Evolutionary conservation across 2,797 vertebrate species (phyloP).

Genomic region (Sebastes oblongus): DNA sequence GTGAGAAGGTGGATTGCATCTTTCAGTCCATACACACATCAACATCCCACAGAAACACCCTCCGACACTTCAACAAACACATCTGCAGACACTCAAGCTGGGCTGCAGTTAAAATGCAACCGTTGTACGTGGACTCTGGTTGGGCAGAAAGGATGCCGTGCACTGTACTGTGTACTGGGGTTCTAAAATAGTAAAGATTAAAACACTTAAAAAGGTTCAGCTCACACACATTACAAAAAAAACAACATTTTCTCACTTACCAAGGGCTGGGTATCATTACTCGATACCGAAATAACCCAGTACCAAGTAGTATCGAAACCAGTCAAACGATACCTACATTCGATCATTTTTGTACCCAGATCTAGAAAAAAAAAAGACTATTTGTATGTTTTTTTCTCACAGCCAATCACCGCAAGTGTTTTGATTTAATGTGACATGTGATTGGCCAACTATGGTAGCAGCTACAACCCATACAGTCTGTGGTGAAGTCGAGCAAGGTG

Average conservation of each 20-base stretch:
- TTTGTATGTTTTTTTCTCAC: no score
- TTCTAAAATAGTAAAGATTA: not conserved
- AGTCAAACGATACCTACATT: no score
- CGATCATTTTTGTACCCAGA: no score
- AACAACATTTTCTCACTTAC: not conserved
- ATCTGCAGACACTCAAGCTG: slow-evolving; percentile 21
- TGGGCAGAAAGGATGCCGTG: not conserved
- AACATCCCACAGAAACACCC: not conserved
- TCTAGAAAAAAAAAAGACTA: no score
- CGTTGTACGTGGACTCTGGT: not conserved
- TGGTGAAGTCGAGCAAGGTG: no score
- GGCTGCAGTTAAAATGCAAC: slow-evolving; percentile 4
- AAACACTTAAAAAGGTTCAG: not conserved
- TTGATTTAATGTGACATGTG: no score
- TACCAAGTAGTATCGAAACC: no score
- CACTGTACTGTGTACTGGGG: not conserved
- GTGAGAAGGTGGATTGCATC: not conserved
- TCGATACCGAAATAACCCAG: no score
- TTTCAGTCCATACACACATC: not conserved
- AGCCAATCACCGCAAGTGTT: no score
- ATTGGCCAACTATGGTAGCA: no score
- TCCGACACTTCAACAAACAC: slow-evolving; percentile 16
- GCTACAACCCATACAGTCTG: no score
- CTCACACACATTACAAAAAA: not conserved
- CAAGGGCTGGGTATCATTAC: no score